Evolutionary conservation across 2,113 vertebrate species (phyloP), one percentile per base, ranked within the genome.

Genomic region (Equus przewalskii): DNA sequence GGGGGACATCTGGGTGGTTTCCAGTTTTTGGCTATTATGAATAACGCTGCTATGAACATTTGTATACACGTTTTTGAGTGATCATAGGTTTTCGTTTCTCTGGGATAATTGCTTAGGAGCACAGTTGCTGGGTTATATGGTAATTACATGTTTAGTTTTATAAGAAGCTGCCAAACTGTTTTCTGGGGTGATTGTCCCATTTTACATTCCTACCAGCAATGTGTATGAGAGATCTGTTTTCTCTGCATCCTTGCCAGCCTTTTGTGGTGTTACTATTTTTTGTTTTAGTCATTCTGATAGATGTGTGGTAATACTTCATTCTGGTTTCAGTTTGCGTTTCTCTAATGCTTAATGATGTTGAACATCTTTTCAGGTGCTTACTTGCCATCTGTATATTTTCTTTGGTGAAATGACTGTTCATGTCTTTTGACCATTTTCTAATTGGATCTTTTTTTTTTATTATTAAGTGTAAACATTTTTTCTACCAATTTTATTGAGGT

Each of bases 361-460:
- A 81, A 54, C 60, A 80, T 91, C 51, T 91, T 96, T 67, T 60
- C 51, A 8, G 28, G 15, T 88, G 56, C 33, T 88, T 95, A 28
- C 75, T 65, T 79, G 36, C 56, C 19, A 51, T 78, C 67, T 88
- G 24, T 36, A 22, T 88, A 41, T 94, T 24, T 82, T 94, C 62
- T 85, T 67, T 56, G 51, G 76, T 81, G 62, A 81, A 93, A 93
- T 88, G 36, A n/a, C 67, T 92, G 6, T 73, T 91, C 5, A 3
- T 58, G 30, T 86, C 46, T 82, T 95, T 94, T 90, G 80, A 56
- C 70, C n/a, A 58, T 94, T 88, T 97, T 69, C 62, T 83, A 78
- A 81, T 72, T 90, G 70, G 65, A 30, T 49, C 79, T 60, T 87
- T 58, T 89, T 64, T 89, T 64, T 56, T 83, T 46, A 67, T 60